Percentiles rank a stretch among this genome's conserved stretches.
Conservation (phyloP, 2,888 invertebrate genomes). For the Onthophagus sagittarius region DNA sequence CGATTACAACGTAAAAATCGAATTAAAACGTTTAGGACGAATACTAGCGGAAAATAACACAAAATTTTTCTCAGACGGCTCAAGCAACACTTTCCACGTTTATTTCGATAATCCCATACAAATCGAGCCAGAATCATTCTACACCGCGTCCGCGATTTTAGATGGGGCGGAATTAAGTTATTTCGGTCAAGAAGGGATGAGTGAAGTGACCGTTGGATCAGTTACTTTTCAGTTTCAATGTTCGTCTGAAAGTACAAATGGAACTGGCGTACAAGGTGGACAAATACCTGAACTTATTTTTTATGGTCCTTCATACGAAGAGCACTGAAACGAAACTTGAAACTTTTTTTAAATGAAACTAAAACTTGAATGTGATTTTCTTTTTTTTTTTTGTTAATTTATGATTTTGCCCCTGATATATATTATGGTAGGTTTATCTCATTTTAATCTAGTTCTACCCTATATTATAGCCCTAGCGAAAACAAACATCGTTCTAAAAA, state of each 20-base stretch:
- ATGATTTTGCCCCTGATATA: no score
- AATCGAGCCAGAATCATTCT: slow-evolving; percentile 90
- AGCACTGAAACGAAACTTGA: slow-evolving; percentile 33
- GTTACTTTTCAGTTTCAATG: slow-evolving; percentile 97
- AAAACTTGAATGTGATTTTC: no score
- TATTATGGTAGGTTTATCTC: no score
- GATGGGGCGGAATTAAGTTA: slow-evolving; percentile 94
- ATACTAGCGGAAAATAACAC: slow-evolving; percentile 88
- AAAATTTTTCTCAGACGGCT: slow-evolving; percentile 94
- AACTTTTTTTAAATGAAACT: neutral
- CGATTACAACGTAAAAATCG: slow-evolving; percentile 91
- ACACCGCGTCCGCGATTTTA: slow-evolving; percentile 92
- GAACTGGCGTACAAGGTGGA: slow-evolving; percentile 95
- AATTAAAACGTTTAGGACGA: slow-evolving; percentile 83
- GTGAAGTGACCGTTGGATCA: slow-evolving; percentile 87
- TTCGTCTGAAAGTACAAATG: slow-evolving; percentile 95
- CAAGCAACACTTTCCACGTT: slow-evolving; percentile 92
- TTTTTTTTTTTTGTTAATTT: no score
- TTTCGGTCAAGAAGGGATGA: slow-evolving; percentile 95
- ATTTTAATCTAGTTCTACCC: no score
- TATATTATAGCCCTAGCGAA: neutral
- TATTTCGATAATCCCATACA: slow-evolving; percentile 81
- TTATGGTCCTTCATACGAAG: slow-evolving; percentile 74
- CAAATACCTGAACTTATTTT: slow-evolving; percentile 97
- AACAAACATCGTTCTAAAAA: neutral